phyloP scores from a whole-genome alignment of 2,113 vertebrate species.

The Epinephelus cyanopodus region DNA sequence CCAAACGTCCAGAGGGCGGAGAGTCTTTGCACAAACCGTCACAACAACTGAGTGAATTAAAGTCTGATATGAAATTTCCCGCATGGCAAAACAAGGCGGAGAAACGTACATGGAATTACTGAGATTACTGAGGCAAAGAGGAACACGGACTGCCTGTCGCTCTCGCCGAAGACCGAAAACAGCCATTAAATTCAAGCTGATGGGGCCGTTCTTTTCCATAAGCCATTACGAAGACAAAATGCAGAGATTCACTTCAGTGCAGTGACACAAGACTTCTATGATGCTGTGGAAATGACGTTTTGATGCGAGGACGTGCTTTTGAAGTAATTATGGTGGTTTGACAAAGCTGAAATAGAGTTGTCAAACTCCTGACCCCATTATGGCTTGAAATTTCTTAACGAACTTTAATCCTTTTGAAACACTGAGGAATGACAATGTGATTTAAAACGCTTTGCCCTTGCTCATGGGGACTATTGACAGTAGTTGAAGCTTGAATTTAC shows the following conservation, averaged over 20 bases:
- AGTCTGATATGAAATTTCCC: conserved; percentile 38
- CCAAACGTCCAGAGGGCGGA: conserved; percentile 26
- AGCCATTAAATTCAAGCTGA: conserved; percentile 37
- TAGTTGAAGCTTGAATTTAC: conserved; percentile 44
- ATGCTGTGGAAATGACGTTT: conserved; percentile 18
- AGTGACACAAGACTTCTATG: neutral
- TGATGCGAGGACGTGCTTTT: conserved; percentile 46
- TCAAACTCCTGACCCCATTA: conserved; percentile 62
- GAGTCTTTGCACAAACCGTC: conserved; percentile 6
- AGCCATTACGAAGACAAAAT: conserved; percentile 50
- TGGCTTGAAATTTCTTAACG: conserved; percentile 34
- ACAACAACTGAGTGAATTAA: conserved; percentile 42
- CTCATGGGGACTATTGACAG: conserved; percentile 41
- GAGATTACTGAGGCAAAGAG: conserved; percentile 29
- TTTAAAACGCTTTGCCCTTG: conserved; percentile 50
- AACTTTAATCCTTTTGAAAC: conserved; percentile 56
- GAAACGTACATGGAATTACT: conserved; percentile 14
- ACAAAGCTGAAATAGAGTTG: conserved; percentile 65
- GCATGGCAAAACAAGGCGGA: neutral
- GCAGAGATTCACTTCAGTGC: conserved; percentile 26
- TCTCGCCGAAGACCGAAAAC: conserved; percentile 27
- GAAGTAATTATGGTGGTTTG: conserved; percentile 57
- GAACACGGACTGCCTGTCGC: conserved; percentile 40
- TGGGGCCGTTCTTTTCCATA: conserved; percentile 11
- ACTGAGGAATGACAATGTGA: conserved; percentile 42